Percentiles rank a stretch among this genome's conserved stretches.
These are phyloP conservation scores for Leptopilina boulardi DNA, from an alignment of 1,140 invertebrate species.

Conservation along the genomic window DNA sequence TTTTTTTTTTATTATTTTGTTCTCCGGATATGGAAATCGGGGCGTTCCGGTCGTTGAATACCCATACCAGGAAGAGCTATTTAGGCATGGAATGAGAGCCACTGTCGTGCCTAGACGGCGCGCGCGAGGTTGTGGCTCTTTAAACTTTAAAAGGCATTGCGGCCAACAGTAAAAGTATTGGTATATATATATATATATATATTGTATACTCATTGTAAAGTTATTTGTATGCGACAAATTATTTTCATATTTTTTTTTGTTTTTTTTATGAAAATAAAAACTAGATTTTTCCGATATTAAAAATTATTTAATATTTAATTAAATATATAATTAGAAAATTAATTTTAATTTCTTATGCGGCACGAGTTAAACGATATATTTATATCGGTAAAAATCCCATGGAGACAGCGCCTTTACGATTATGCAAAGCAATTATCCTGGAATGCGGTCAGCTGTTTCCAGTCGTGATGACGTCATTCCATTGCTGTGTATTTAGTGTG, in stretches of 20 bases:
- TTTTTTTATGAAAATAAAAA: too few relatives aligned
- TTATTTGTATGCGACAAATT: conserved; percentile 14
- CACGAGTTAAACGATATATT: neutral
- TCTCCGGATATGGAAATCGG: conserved; percentile 32
- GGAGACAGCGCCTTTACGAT: conserved; percentile 62
- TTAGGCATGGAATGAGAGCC: conserved; percentile 60
- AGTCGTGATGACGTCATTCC: conserved; percentile 69
- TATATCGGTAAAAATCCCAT: conserved; percentile 35
- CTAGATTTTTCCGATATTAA: too few relatives aligned
- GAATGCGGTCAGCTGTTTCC: conserved; percentile 75
- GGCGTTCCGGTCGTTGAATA: conserved; percentile 39
- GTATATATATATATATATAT: too few relatives aligned
- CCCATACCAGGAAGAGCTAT: conserved; percentile 32
- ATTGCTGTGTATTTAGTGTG: conserved; percentile 49
- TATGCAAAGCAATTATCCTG: conserved; percentile 75
- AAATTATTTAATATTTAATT: too few relatives aligned
- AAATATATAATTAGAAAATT: too few relatives aligned
- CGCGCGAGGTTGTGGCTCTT: conserved; percentile 66
- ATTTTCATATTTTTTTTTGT: conserved; percentile 32
- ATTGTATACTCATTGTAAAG: conserved; percentile 38
- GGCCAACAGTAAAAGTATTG: conserved; percentile 64
- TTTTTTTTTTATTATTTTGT: conserved; percentile 36
- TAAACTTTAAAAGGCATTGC: conserved; percentile 74
- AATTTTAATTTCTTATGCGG: conserved; percentile 36
- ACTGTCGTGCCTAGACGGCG: conserved; percentile 61